Conservation (phyloP, 1,140 invertebrate genomes). For the Brevipalpus yothersi region DNA sequence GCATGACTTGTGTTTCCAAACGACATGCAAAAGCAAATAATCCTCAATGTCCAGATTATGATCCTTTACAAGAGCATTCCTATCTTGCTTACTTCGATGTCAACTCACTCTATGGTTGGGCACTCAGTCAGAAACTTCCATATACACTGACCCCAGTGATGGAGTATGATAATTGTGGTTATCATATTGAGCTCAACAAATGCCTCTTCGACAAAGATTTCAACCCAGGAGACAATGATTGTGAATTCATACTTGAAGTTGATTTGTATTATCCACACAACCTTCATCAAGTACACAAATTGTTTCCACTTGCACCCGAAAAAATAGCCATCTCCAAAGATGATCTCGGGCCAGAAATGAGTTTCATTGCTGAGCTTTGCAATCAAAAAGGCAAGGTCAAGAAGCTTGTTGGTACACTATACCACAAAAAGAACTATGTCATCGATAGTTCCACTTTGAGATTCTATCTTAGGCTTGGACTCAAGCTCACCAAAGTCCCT, state of each 20-base stretch:
- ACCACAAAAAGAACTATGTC: neutral
- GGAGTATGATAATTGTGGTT: too few species aligned
- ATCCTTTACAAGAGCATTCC: neutral
- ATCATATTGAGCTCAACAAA: neutral
- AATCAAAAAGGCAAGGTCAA: neutral
- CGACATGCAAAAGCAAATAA: neutral
- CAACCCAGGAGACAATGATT: neutral
- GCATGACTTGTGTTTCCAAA: neutral
- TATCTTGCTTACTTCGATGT: neutral
- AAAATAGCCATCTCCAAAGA: neutral
- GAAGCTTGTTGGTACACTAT: neutral
- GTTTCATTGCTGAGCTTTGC: too few species aligned
- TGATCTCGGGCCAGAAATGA: neutral
- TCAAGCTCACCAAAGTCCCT: conserved; percentile 24
- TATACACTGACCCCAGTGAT: neutral
- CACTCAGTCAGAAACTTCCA: neutral
- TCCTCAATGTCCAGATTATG: neutral
- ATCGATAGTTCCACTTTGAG: conserved; percentile 9
- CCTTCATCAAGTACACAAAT: neutral
- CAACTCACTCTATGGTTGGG: neutral
- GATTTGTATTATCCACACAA: neutral
- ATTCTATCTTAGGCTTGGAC: conserved; percentile 22
- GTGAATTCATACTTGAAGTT: neutral
- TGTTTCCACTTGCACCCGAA: neutral
- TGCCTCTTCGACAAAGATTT: neutral